phyloP scores from a whole-genome alignment of 2,113 vertebrate species.

The Brachyhypopomus gauderio region DNA sequence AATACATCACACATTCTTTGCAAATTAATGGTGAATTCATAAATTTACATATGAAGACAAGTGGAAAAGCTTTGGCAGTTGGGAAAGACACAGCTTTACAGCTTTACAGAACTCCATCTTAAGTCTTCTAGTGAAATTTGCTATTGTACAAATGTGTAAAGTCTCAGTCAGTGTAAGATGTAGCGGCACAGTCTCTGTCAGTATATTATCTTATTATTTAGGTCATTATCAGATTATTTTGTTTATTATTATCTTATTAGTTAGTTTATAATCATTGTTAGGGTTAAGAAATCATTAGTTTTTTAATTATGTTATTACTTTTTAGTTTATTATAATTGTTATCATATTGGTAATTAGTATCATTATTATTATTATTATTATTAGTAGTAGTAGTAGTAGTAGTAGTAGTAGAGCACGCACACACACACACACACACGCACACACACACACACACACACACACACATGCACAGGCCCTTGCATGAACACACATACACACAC shows the following conservation, averaged over 20 bases:
- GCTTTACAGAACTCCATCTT: conserved; percentile 5
- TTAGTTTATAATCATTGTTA: too few relatives aligned
- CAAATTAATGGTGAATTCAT: background rate
- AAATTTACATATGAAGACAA: conserved; percentile 9
- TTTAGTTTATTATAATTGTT: too few relatives aligned
- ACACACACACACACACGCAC: background rate
- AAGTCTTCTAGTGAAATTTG: background rate
- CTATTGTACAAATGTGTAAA: background rate
- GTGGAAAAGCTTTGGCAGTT: background rate
- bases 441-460: conserved; percentile 7
- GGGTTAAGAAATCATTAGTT: too few relatives aligned
- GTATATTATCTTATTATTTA: background rate
- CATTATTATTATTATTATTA: too few relatives aligned
- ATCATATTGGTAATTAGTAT: too few relatives aligned
- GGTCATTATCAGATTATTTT: too few relatives aligned
- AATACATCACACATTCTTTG: too few relatives aligned
- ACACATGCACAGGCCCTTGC: background rate
- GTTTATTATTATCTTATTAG: too few relatives aligned
- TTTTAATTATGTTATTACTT: too few relatives aligned
- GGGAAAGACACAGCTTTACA: background rate
- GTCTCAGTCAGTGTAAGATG: background rate
- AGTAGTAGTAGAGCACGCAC: too few relatives aligned
- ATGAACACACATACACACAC: conserved; percentile 3
- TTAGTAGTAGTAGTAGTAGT: too few relatives aligned
- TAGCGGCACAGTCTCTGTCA: background rate